phyloP scores from a whole-genome alignment of 1,140 invertebrate genomes.

The Cydia fagiglandana region DNA sequence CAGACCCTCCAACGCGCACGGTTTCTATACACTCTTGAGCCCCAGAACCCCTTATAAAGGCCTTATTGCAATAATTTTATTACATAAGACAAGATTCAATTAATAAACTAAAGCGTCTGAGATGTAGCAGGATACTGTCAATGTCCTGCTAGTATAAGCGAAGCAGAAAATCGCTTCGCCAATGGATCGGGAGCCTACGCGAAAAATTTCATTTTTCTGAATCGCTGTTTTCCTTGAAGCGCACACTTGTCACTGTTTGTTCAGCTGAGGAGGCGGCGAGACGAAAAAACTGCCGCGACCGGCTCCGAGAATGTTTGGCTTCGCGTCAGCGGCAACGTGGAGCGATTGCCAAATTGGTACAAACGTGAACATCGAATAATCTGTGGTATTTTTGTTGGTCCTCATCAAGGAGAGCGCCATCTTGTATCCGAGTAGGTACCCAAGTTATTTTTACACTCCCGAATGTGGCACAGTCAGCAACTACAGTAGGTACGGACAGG shows the following conservation, averaged over 20 bases:
- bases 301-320: slow-evolving; percentile 70
- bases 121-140: no score
- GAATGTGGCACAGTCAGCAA: no score
- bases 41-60: no score
- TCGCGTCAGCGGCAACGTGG: slow-evolving; percentile 44
- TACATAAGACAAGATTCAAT: no score
- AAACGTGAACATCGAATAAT: background rate
- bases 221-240: slow-evolving; percentile 68
- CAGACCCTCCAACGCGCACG: no score
- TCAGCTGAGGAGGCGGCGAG: slow-evolving; percentile 65
- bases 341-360: slow-evolving; percentile 26
- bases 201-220: slow-evolving; percentile 60
- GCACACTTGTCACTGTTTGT: slow-evolving; percentile 65
- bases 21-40: no score
- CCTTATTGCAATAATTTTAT: no score
- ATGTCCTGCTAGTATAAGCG: background rate
- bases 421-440: no score
- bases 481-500: no score
- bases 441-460: no score
- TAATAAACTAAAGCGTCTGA: no score
- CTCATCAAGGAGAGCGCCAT: no score
- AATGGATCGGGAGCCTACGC: slow-evolving; percentile 35
- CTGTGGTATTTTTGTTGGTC: background rate
- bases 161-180: slow-evolving; percentile 31
- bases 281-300: slow-evolving; percentile 68